Percentiles rank a stretch among this genome's conserved stretches.
phyloP scores from a whole-genome alignment of 2,113 vertebrate species.

The Albula glossodonta region DNA sequence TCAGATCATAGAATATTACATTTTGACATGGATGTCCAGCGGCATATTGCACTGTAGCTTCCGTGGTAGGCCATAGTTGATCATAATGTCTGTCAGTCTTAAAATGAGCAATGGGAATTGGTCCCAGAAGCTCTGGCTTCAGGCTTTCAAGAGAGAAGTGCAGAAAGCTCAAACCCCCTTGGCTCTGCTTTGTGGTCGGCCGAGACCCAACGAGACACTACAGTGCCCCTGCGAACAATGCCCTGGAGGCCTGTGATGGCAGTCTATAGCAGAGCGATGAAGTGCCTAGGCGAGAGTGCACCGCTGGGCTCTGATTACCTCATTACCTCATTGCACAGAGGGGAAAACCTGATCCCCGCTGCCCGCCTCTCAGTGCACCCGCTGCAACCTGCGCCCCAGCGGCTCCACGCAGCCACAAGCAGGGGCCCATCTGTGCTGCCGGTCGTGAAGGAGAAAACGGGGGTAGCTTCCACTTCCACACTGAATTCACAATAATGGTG shows the following conservation, averaged over 20 bases:
- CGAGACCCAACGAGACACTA: slow-evolving; percentile 41
- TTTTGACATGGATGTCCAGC: not conserved
- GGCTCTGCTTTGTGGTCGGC: slow-evolving; percentile 28
- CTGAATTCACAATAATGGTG: not conserved
- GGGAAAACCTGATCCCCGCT: slow-evolving; percentile 53
- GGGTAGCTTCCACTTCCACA: no score
- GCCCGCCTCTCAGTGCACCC: not conserved
- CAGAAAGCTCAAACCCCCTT: not conserved
- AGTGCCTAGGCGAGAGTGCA: slow-evolving; percentile 34
- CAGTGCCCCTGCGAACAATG: slow-evolving; percentile 39
- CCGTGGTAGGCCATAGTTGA: not conserved
- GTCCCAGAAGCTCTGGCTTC: not conserved
- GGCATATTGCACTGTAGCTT: not conserved
- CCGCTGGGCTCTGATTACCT: slow-evolving; percentile 51
- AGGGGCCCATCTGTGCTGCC: not conserved
- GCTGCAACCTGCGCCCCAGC: not conserved
- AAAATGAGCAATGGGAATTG: not conserved
- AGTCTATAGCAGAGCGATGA: slow-evolving; percentile 30
- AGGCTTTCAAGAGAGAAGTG: not conserved
- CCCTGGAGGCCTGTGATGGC: slow-evolving; percentile 29
- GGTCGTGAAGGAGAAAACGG: no score
- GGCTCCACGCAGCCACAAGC: not conserved
- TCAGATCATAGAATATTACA: no score
- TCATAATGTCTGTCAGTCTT: not conserved
- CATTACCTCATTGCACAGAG: slow-evolving; percentile 52